Percentiles rank a stretch among this genome's conserved stretches.
These are phyloP conservation scores for Drosophila sordidula DNA, from an alignment of 2,888 invertebrate genomes.

Conservation along the genomic window DNA sequence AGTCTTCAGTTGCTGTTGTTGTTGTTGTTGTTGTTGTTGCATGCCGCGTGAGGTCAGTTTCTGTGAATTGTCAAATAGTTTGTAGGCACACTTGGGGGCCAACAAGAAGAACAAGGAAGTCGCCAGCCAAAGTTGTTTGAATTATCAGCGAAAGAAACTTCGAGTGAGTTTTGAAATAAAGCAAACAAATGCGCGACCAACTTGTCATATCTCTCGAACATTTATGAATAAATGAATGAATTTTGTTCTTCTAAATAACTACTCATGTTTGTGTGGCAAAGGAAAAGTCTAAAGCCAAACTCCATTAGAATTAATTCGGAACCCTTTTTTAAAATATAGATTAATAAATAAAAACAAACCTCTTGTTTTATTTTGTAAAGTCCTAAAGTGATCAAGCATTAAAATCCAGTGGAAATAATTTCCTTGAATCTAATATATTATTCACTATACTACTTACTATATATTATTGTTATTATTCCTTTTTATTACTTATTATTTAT, in stretches of 20 bases:
- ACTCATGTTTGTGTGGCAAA: no score
- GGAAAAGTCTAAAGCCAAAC: no score
- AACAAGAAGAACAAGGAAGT: slow-evolving; percentile 41
- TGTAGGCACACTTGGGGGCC: slow-evolving; percentile 12
- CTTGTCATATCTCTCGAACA: slow-evolving; percentile 11
- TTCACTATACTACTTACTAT: no score
- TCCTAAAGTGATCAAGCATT: no score
- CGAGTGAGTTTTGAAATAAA: slow-evolving; percentile 37
- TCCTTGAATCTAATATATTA: no score
- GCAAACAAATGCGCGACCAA: slow-evolving; percentile 15
- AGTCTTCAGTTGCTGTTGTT: slow-evolving; percentile 6
- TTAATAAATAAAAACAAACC: no score
- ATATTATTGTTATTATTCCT: no score
- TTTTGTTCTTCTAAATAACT: neutral
- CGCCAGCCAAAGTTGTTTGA: slow-evolving; percentile 27
- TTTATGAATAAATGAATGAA: slow-evolving; percentile 14
- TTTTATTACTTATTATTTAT: no score
- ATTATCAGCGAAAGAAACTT: slow-evolving; percentile 31
- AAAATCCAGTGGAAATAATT: no score
- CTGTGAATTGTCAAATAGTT: slow-evolving; percentile 56
- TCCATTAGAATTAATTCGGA: no score
- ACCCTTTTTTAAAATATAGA: no score
- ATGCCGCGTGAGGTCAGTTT: slow-evolving; percentile 64
- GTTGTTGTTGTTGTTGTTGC: slow-evolving; percentile 20
- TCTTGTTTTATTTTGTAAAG: no score